A percentile compares a stretch with the other conserved stretches of the same genome.
These are phyloP conservation scores for Trogon surrucura DNA, from an alignment of 2,113 vertebrate genomes.

Conservation along the genomic window DNA sequence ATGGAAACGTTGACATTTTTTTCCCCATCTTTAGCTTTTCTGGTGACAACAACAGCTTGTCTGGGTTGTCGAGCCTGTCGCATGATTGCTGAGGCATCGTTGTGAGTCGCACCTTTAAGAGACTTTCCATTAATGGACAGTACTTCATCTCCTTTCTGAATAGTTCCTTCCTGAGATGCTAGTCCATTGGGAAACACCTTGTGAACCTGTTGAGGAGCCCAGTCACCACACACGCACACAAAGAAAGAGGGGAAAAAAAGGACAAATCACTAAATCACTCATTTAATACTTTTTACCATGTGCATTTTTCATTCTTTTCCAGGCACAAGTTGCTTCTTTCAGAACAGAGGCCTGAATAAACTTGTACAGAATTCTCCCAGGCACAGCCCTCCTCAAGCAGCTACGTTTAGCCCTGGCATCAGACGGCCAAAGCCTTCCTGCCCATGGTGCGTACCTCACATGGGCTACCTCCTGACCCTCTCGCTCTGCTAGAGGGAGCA, in stretches of 20 bases:
- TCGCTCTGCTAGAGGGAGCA: neutral
- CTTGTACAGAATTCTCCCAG: neutral
- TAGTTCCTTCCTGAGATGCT: conserved; percentile 91
- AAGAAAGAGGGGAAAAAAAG: neutral
- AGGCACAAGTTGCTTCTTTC: neutral
- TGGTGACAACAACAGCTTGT: conserved; percentile 89
- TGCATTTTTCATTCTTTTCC: neutral
- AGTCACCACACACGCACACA: neutral
- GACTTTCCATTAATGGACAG: conserved; percentile 94
- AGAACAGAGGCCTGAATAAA: neutral
- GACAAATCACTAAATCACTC: neutral
- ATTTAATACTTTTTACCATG: neutral
- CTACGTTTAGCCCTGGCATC: neutral
- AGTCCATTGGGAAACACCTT: conserved; percentile 88
- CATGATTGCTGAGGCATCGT: conserved; percentile 82
- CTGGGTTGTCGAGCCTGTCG: conserved; percentile 84
- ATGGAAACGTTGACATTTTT: neutral
- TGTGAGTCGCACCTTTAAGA: conserved; percentile 84
- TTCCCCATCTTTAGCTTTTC: conserved; percentile 70
- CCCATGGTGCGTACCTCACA: rapidly evolving
- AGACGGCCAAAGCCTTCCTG: neutral
- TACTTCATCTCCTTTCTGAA: conserved; percentile 91
- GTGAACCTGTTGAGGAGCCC: conserved; percentile 83
- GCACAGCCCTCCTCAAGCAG: neutral
- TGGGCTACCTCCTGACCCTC: neutral